These are phyloP conservation scores for Lepisosteus osseus DNA, from an alignment of 2,113 vertebrate species.

Conservation along the genomic window DNA sequence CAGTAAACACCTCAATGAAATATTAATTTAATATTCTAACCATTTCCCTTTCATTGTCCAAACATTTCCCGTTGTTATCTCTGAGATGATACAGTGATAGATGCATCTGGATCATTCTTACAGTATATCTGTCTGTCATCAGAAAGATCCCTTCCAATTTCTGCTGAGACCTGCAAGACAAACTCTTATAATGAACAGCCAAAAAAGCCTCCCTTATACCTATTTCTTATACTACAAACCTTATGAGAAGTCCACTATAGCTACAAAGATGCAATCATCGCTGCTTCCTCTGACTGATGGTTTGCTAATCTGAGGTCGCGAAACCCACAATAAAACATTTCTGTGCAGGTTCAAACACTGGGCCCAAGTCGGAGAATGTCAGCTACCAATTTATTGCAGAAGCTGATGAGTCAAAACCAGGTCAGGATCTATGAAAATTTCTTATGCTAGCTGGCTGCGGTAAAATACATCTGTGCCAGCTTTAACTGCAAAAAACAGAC, in stretches of 20 bases:
- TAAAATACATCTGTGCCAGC: no score
- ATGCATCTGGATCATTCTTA: background rate
- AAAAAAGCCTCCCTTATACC: constrained; percentile 18
- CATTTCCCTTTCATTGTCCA: no score
- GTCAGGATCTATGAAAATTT: background rate
- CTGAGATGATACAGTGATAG: no score
- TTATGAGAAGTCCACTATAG: constrained; percentile 2
- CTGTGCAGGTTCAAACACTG: constrained; percentile 23
- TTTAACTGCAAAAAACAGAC: no score
- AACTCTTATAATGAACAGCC: constrained; percentile 18
- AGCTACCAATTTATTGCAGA: constrained; percentile 12
- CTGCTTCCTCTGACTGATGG: constrained; percentile 23
- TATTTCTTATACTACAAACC: constrained; percentile 12
- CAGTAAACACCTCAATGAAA: no score
- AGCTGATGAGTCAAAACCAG: constrained; percentile 12
- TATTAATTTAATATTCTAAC: no score
- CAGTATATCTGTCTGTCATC: background rate
- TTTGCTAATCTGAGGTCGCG: constrained; percentile 19
- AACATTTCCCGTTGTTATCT: no score
- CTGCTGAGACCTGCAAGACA: constrained; percentile 19
- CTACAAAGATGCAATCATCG: constrained; percentile 16
- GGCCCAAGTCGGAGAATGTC: constrained; percentile 10
- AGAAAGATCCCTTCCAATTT: constrained; percentile 9
- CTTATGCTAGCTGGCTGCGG: background rate
- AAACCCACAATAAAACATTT: constrained; percentile 23